phyloP scores from a whole-genome alignment of 1,140 invertebrate species.

The Polypedilum vanderplanki region DNA sequence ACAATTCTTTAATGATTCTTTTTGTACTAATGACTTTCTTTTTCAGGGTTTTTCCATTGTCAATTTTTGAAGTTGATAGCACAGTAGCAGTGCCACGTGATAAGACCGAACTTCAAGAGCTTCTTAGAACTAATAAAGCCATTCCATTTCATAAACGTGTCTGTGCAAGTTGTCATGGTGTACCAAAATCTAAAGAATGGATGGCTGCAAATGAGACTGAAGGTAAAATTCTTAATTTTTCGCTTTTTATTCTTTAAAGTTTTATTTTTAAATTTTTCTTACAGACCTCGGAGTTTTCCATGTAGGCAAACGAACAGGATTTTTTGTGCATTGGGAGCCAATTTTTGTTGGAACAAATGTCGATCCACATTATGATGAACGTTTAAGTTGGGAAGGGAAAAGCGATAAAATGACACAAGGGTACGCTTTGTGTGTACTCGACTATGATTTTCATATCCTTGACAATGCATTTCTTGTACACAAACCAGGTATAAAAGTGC shows the following conservation, averaged over 20 bases:
- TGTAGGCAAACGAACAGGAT: constrained; percentile 71
- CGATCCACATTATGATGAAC: constrained; percentile 82
- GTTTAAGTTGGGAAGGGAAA: constrained; percentile 82
- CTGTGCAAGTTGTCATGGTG: constrained; percentile 80
- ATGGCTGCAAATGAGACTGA: constrained; percentile 59
- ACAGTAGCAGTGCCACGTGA: constrained; percentile 55
- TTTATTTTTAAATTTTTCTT: constrained; percentile 31
- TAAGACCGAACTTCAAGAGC: constrained; percentile 65
- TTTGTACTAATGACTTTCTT: constrained; percentile 5
- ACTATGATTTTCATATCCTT: constrained; percentile 84
- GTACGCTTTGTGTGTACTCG: constrained; percentile 75
- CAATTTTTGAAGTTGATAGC: constrained; percentile 43
- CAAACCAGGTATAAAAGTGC: constrained; percentile 76
- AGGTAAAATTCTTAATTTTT: constrained; percentile 42
- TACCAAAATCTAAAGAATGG: constrained; percentile 80
- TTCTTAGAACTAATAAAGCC: constrained; percentile 67
- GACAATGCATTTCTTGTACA: constrained; percentile 86
- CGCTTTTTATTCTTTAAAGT: neutral
- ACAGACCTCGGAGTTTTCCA: constrained; percentile 69
- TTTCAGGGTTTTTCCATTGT: constrained; percentile 40
- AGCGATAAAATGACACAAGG: constrained; percentile 94
- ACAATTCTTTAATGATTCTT: neutral
- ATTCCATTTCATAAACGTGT: constrained; percentile 88
- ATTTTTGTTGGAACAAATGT: constrained; percentile 80
- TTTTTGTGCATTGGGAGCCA: constrained; percentile 81